A percentile compares a stretch with the other conserved stretches of the same genome.
Evolutionary conservation across 2,888 invertebrate species (phyloP).

Genomic region (Electrophaes corylata): DNA sequence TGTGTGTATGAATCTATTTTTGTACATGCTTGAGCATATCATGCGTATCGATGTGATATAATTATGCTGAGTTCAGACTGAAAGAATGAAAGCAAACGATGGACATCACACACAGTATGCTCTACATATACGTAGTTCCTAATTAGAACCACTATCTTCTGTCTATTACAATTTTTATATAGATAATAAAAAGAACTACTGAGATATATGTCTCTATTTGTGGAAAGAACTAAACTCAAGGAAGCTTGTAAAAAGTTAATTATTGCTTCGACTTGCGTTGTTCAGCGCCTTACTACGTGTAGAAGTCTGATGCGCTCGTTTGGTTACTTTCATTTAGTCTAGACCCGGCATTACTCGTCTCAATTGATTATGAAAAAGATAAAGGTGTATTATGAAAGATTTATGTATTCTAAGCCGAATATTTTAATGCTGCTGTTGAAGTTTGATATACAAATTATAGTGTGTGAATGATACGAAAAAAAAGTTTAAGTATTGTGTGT

Average conservation of each 20-base stretch:
- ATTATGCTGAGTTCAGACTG: background rate
- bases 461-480: conserved; percentile 57
- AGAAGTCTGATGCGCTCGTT: too few relatives aligned
- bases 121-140: background rate
- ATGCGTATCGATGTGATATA: background rate
- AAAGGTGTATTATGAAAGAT: background rate
- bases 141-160: too few relatives aligned
- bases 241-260: too few relatives aligned
- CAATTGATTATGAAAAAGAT: background rate
- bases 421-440: conserved; percentile 54
- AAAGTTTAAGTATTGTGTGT: conserved; percentile 51
- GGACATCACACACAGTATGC: background rate
- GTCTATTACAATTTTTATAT: too few relatives aligned
- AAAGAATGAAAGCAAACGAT: background rate
- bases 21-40: background rate
- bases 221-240: too few relatives aligned
- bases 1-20: background rate
- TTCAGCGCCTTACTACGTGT: background rate
- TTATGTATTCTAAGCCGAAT: background rate
- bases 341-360: background rate
- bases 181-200: too few relatives aligned
- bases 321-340: background rate
- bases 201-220: too few relatives aligned
- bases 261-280: too few relatives aligned
- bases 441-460: conserved; percentile 61